These are phyloP conservation scores for Oreonectes daqikongensis DNA, from an alignment of 2,797 vertebrate genomes.

Conservation along the genomic window DNA sequence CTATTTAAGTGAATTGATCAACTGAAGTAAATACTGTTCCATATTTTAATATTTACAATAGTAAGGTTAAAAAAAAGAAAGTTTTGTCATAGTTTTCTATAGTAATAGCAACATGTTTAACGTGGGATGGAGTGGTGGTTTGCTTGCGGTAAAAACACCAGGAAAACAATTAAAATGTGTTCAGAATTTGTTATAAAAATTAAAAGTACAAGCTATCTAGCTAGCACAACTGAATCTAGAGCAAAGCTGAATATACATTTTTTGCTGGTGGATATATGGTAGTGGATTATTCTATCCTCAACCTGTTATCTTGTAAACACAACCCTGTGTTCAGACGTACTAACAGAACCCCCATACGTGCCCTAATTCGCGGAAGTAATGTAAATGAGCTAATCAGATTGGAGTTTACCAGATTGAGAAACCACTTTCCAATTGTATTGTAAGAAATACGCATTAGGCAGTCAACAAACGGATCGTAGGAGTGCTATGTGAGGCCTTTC, in stretches of 20 bases:
- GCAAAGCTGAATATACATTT: not conserved
- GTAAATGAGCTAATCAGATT: not conserved
- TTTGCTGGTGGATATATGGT: not conserved
- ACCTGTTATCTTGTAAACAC: not conserved
- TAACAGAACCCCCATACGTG: not conserved
- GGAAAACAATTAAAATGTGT: too few relatives aligned
- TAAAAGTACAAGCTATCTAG: too few relatives aligned
- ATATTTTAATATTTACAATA: too few relatives aligned
- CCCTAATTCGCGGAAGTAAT: not conserved
- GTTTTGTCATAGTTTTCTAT: too few relatives aligned
- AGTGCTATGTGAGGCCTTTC: slow-evolving; percentile 8
- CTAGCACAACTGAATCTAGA: too few relatives aligned
- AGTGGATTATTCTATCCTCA: not conserved
- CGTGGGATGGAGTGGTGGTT: too few relatives aligned
- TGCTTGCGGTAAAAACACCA: too few relatives aligned
- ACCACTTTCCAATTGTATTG: not conserved
- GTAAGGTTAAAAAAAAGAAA: too few relatives aligned
- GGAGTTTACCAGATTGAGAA: not conserved
- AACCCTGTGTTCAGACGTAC: not conserved
- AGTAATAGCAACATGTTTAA: too few relatives aligned
- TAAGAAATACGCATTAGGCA: not conserved
- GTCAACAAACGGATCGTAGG: not conserved
- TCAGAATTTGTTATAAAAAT: too few relatives aligned
- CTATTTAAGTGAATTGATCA: too few relatives aligned
- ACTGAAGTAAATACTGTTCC: too few relatives aligned